Evolutionary conservation across 2,888 invertebrate genomes (phyloP), one percentile per base, ranked within the genome.

Genomic region (Drosophila engyochracea): DNA sequence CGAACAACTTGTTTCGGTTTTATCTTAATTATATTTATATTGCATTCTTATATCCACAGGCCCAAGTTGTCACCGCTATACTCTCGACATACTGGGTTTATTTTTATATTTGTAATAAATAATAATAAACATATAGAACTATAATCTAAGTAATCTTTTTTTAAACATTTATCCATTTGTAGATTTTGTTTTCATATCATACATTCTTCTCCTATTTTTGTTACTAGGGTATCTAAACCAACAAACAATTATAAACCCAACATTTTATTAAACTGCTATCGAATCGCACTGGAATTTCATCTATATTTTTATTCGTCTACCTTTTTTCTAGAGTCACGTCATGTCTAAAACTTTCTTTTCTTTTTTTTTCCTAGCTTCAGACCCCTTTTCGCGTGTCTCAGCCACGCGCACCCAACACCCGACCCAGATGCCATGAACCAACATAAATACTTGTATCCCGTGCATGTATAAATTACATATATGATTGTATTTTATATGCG

Each of bases 401-500:
- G 22, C 30, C 55, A 71, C 70, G 33, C 16, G 22, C 61, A 25
- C 19, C 44, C 53, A 62, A 59, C 58, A 62, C 55, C 61, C 58
- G 64, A 55, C 61, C 66, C 68, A 65, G 57, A 58, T 74, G 70
- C 63, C 70, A 39, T 78, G 80, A 78, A 60, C 67, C 57, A 68
- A 55, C 73, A 84, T 74, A 74, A 68, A 81, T 76, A 51, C 22
- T 35, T 19, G 63, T 68, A 60, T 47, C 52, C 47, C 63, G 64
- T 62, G 55, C 14, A n/a, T 25, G 51, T 39, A 58, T 69, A 81
- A 79, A 90, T 82, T 22, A 88, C 30, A 58, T n/a, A 41, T 37
- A 14, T 49, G 35, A 58, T 58, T 72, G 60, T 81, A 79, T 77
- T 90, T 85, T 63, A 68, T 65, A 76, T 70, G 62, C 28, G 37